Conservation (phyloP, 2,797 vertebrate species). For the Mormyrops attenuatus region DNA sequence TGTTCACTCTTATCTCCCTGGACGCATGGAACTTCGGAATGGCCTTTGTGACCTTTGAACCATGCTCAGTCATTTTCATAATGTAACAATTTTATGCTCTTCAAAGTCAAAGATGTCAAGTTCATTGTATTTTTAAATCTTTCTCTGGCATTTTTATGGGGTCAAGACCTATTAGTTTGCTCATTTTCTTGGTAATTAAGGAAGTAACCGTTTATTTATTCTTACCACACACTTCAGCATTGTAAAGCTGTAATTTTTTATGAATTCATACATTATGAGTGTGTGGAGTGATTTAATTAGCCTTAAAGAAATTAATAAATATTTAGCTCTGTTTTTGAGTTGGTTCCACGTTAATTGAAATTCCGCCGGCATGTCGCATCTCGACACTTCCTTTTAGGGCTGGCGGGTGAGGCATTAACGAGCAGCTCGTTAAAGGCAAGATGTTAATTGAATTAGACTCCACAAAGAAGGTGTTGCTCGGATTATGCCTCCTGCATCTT, state of each 20-base stretch:
- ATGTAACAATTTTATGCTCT: neutral
- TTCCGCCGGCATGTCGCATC: neutral
- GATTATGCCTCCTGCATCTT: neutral
- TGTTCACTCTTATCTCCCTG: neutral
- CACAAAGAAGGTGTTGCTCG: neutral
- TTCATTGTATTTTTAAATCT: neutral
- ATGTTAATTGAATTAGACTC: neutral
- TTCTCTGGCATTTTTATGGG: neutral
- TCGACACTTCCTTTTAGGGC: neutral
- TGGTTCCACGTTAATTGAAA: neutral
- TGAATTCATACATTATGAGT: neutral
- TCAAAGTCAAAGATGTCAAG: neutral
- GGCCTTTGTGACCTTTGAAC: neutral
- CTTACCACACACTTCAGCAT: neutral
- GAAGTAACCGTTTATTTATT: neutral
- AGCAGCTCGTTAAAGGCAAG: neutral
- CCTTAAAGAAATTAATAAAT: slow-evolving; percentile 10
- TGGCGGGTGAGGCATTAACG: neutral
- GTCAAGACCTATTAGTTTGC: neutral
- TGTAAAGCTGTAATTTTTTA: neutral
- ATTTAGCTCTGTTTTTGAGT: neutral
- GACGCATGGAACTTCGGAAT: neutral
- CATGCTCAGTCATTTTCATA: neutral
- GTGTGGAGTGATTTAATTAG: slow-evolving; percentile 17
- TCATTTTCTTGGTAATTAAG: neutral